Conservation (phyloP, 2,113 vertebrate genomes). For the Cyprinus carpio region DNA sequence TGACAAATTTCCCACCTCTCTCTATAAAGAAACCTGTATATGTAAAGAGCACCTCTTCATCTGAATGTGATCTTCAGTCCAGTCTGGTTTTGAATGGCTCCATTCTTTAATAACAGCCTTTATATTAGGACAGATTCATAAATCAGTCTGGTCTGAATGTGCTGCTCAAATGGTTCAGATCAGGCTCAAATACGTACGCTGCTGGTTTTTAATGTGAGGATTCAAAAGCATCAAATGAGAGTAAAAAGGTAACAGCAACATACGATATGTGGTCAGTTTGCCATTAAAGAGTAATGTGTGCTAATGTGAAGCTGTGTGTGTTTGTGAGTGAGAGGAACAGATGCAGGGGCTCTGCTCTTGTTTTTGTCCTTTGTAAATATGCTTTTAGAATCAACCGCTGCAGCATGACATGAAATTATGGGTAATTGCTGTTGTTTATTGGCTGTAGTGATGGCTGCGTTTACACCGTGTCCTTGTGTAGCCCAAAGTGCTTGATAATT, state of each 20-base stretch:
- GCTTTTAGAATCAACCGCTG: conserved; percentile 62
- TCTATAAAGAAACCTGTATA: neutral
- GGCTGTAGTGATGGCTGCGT: conserved; percentile 67
- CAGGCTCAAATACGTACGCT: neutral
- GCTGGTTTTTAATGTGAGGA: neutral
- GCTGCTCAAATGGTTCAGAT: neutral
- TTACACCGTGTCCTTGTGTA: conserved; percentile 61
- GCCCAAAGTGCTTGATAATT: conserved; percentile 72
- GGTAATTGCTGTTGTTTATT: conserved; percentile 69
- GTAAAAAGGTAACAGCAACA: neutral
- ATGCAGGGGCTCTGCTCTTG: conserved; percentile 20
- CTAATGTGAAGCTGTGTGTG: conserved; percentile 20
- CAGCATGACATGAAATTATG: conserved; percentile 65
- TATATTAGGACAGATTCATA: neutral
- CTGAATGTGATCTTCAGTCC: neutral
- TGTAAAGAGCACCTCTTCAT: neutral
- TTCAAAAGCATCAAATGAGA: neutral
- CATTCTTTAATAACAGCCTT: too few relatives aligned
- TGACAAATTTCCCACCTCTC: neutral
- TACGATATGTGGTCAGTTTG: neutral
- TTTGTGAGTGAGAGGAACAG: neutral
- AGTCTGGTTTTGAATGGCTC: neutral
- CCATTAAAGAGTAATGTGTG: neutral
- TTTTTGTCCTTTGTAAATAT: conserved; percentile 51
- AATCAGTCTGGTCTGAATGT: neutral